phyloP scores from a whole-genome alignment of 2,888 invertebrate genomes.

The Syrista parreyssii region DNA sequence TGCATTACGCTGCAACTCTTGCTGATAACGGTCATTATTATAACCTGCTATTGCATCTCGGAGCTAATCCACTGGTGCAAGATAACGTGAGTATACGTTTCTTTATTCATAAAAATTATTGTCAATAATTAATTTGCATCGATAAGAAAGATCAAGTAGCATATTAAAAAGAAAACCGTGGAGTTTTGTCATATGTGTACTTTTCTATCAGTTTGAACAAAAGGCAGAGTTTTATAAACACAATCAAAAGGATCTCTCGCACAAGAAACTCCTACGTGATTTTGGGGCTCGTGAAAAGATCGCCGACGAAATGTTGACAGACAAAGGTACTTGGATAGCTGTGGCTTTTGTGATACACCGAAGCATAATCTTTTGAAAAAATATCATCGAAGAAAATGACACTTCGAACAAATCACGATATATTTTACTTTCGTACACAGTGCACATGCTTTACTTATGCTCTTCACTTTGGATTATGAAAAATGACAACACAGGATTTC shows the following conservation, averaged over 20 bases:
- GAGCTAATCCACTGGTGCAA: constrained; percentile 83
- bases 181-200: not conserved
- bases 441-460: not conserved
- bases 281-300: constrained; percentile 77
- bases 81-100: constrained; percentile 78
- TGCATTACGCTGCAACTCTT: constrained; percentile 88
- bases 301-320: constrained; percentile 77
- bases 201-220: constrained; percentile 73
- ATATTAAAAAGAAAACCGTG: not conserved
- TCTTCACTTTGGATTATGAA: not conserved
- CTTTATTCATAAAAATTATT: constrained; percentile 1
- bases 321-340: constrained; percentile 75
- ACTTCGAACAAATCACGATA: not conserved
- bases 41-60: constrained; percentile 85
- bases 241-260: constrained; percentile 76
- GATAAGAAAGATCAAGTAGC: not conserved
- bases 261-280: constrained; percentile 75
- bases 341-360: not conserved
- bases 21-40: constrained; percentile 90
- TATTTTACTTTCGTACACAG: not conserved
- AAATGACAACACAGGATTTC: not conserved
- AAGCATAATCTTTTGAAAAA: not conserved
- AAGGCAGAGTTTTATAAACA: constrained; percentile 84
- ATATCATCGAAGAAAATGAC: not conserved
- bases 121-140: constrained; percentile 4